Conservation (phyloP, 2,888 invertebrate species). For the Drosophila affinis region DNA sequence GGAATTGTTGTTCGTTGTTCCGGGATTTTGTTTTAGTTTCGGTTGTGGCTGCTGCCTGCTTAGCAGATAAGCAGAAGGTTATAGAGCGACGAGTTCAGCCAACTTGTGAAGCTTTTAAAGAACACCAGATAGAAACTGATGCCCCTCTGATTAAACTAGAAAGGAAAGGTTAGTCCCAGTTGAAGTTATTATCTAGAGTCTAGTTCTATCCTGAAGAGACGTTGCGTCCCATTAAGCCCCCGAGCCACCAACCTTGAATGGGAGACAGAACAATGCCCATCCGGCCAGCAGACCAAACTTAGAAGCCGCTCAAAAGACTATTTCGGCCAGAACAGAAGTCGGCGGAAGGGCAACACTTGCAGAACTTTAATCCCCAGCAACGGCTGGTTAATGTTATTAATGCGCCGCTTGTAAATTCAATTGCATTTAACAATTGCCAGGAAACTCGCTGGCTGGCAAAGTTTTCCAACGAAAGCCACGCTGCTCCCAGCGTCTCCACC, state of each 20-base stretch:
- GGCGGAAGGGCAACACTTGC: constrained; percentile 66
- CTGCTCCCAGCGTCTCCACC: constrained; percentile 11
- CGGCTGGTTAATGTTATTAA: constrained; percentile 77
- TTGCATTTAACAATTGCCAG: constrained; percentile 77
- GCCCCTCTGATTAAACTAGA: too few species aligned
- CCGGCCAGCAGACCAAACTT: constrained; percentile 32
- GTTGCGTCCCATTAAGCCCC: constrained; percentile 24
- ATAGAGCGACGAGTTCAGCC: not conserved
- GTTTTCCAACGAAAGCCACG: constrained; percentile 14
- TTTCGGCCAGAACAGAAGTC: constrained; percentile 2
- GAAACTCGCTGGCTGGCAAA: constrained; percentile 51
- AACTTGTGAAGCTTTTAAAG: not conserved
- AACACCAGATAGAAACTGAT: too few species aligned
- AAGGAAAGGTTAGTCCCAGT: too few species aligned
- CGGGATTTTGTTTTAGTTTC: constrained; percentile 54
- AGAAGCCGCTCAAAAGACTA: constrained; percentile 44
- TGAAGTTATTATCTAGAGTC: not conserved
- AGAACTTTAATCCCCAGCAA: constrained; percentile 59
- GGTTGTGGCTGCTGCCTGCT: constrained; percentile 61
- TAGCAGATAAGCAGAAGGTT: constrained; percentile 65
- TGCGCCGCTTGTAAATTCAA: constrained; percentile 77
- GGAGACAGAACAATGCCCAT: constrained; percentile 18
- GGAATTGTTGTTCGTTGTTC: constrained; percentile 78
- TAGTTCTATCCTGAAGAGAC: too few species aligned
- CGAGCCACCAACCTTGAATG: constrained; percentile 2